These are phyloP conservation scores for Pyrocoelia pectoralis DNA, from an alignment of 2,888 invertebrate species.

Conservation along the genomic window DNA sequence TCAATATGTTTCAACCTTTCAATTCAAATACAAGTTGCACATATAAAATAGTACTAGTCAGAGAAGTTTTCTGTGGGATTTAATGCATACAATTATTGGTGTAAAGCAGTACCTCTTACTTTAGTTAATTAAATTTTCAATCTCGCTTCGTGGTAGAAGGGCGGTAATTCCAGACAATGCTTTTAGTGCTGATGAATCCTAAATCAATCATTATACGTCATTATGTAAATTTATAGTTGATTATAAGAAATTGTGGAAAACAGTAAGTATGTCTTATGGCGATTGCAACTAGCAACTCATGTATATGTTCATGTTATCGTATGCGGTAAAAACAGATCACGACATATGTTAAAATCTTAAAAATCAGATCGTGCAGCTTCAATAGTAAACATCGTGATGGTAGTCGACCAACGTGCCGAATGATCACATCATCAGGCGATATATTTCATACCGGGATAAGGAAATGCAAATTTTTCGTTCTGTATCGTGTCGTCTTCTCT, in stretches of 20 bases:
- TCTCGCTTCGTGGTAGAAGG: neutral
- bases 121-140: neutral
- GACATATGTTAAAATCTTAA: slow-evolving; percentile 54
- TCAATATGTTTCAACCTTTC: too few relatives aligned
- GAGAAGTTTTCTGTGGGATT: too few relatives aligned
- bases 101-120: neutral
- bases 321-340: slow-evolving; percentile 52
- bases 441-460: slow-evolving; percentile 48
- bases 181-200: slow-evolving; percentile 1
- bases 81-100: too few relatives aligned
- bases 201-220: slow-evolving; percentile 13
- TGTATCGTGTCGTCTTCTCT: slow-evolving; percentile 20
- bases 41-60: too few relatives aligned
- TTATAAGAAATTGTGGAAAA: slow-evolving; percentile 17
- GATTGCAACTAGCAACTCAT: slow-evolving; percentile 25
- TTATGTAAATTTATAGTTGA: slow-evolving; percentile 8
- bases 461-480: slow-evolving; percentile 34
- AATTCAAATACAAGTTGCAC: too few relatives aligned
- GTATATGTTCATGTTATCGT: slow-evolving; percentile 40
- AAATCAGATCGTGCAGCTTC: slow-evolving; percentile 51
- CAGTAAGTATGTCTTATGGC: slow-evolving; percentile 18
- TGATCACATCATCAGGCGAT: slow-evolving; percentile 52
- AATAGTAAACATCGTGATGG: slow-evolving; percentile 49
- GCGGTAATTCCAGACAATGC: slow-evolving; percentile 3
- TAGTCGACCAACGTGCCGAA: slow-evolving; percentile 49